Conservation (phyloP, 2,797 vertebrate genomes). For the Bryconaethiops microstoma region DNA sequence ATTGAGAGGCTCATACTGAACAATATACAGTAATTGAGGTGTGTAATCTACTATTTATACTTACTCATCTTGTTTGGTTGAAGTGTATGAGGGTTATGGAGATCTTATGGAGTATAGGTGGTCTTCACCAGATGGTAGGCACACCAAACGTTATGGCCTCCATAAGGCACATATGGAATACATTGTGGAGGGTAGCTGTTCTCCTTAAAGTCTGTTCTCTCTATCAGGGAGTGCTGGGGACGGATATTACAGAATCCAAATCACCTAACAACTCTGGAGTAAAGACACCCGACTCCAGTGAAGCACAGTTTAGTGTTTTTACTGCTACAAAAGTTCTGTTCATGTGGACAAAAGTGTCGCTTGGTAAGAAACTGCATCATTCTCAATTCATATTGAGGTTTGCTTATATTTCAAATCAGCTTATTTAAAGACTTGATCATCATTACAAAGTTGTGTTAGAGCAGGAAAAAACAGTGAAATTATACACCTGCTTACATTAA, state of each 20-base stretch:
- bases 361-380: no score
- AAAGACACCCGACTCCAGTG: not conserved
- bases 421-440: no score
- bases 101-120: constrained; percentile 63
- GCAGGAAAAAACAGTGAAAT: no score
- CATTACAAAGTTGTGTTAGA: no score
- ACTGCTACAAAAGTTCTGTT: not conserved
- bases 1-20: no score
- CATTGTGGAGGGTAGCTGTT: constrained; percentile 61
- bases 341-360: not conserved
- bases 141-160: constrained; percentile 60
- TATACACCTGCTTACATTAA: no score
- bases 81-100: no score
- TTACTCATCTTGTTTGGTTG: no score
- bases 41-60: no score
- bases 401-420: no score
- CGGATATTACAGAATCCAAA: not conserved
- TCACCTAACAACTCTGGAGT: not conserved
- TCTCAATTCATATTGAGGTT: no score
- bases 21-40: no score
- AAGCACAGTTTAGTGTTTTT: not conserved
- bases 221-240: not conserved
- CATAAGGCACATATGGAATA: constrained; percentile 70
- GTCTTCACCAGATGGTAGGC: constrained; percentile 71
- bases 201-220: constrained; percentile 42